Conservation (phyloP, 2,113 vertebrate genomes). For the Argyrosomus japonicus region DNA sequence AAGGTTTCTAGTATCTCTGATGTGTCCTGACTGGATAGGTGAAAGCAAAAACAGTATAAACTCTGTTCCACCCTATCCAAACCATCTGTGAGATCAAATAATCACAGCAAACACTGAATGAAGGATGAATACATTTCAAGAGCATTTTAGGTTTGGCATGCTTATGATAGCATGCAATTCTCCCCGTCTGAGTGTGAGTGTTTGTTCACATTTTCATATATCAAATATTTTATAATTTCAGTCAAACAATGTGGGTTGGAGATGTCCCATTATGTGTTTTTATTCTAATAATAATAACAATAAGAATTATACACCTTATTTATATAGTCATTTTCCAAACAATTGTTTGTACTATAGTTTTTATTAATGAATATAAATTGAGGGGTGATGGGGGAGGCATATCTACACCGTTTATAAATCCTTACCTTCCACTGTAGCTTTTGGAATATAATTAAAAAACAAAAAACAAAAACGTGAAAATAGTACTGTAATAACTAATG, state of each 20-base stretch:
- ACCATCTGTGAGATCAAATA: conserved; percentile 29
- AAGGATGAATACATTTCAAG: conserved; percentile 37
- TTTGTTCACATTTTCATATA: conserved; percentile 26
- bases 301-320: not conserved
- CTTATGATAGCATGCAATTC: conserved; percentile 50
- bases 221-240: conserved; percentile 6
- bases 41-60: conserved; percentile 25
- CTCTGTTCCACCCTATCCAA: conserved; percentile 34
- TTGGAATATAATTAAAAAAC: not conserved
- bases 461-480: not conserved
- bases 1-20: conserved; percentile 12
- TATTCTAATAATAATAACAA: not conserved
- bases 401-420: not conserved
- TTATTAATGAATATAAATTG: not conserved
- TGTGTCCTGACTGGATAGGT: conserved; percentile 51
- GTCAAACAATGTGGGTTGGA: conserved; percentile 26
- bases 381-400: not conserved
- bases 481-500: not conserved
- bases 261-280: conserved; percentile 30
- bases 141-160: conserved; percentile 47
- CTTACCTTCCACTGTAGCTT: conserved; percentile 10
- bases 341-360: not conserved
- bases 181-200: conserved; percentile 5
- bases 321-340: not conserved
- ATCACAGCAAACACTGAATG: conserved; percentile 46